Percentiles rank a stretch among this genome's conserved stretches.
Conservation (phyloP, 2,888 invertebrate species). For the Andrena flavipes region DNA sequence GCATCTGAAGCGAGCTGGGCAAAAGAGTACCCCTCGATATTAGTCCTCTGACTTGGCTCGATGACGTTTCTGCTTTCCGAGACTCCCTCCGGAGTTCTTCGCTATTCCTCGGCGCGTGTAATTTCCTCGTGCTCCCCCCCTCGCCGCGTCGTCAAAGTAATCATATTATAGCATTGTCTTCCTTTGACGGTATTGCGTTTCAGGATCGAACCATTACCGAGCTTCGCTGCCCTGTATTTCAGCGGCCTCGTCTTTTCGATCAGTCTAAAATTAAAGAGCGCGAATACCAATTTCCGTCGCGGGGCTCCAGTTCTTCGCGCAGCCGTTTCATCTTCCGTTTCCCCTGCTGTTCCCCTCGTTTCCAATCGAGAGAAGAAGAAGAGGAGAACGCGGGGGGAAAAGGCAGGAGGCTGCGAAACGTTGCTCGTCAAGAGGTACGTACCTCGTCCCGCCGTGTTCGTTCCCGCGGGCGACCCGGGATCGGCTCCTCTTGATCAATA, state of each 20-base stretch:
- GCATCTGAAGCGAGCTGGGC: background rate
- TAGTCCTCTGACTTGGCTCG: too few species aligned
- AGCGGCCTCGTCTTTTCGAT: conserved; percentile 38
- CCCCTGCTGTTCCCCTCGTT: conserved; percentile 41
- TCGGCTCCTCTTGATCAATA: conserved; percentile 16
- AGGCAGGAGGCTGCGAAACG: conserved; percentile 7
- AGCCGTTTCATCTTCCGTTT: conserved; percentile 58
- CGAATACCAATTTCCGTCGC: conserved; percentile 64
- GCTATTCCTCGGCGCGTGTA: background rate
- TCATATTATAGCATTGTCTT: conserved; percentile 8
- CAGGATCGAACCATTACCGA: conserved; percentile 10
- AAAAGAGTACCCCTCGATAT: conserved; percentile 1
- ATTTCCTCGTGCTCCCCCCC: background rate
- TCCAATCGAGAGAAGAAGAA: background rate
- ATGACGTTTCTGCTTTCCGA: background rate
- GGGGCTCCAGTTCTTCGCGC: conserved; percentile 52
- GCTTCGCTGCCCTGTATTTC: conserved; percentile 3
- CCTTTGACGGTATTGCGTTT: conserved; percentile 5
- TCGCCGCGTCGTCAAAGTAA: background rate
- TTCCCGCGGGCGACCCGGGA: background rate
- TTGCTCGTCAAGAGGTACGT: conserved; percentile 19
- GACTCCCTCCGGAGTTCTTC: background rate
- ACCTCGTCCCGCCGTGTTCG: background rate
- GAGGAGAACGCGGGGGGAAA: background rate
- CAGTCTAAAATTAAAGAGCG: conserved; percentile 54